Evolutionary conservation across 2,888 invertebrate genomes (phyloP), one percentile per base, ranked within the genome.

Genomic region (Petrophora chlorosata): DNA sequence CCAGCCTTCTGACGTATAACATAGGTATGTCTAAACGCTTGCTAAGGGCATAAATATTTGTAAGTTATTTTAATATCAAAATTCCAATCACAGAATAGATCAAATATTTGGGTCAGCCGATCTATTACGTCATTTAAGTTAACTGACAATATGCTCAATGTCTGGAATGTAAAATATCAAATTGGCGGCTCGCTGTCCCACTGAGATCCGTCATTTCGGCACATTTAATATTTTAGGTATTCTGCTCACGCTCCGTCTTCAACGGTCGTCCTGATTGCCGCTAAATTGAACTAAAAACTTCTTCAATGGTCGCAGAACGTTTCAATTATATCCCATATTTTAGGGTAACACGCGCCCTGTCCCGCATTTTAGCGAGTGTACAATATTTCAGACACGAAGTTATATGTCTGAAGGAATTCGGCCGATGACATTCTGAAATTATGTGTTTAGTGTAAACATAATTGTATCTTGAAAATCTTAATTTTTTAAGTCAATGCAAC

Each of bases 211-310:
- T 79, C 79, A 82, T 80, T 78, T 78, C 73, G 70, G 72, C 76
- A 77, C 83, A 79, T 85, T 88, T 88, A 87, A 89, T 89, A 89
- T 85, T 87, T 88, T 81, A 85, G 73, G 67, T 67, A 90, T 88
- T 87, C 90, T 55, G 61, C 81, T 87, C 90, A 90, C 90, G 90
- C 87, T 71, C 77, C 82, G 65, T 82, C 85, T 85, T 85, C 87
- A 85, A 86, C 89, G 81, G 88, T 81, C 87, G 82, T 80, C 84
- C 85, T 90, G 90, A 91, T 91, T 91, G 90, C 88, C 77, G 84
- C 85, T 85, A 90, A 90, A 90, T 90, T 90, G 85, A 88, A 89
- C 90, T 90, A 90, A 91, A 88, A 90, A 90, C 86, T 90, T 89
- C 83, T 85, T 82, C 82, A 87, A 83, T 84, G 83, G 79, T 78